phyloP scores from a whole-genome alignment of 1,140 invertebrate genomes.

The Polyergus mexicanus region DNA sequence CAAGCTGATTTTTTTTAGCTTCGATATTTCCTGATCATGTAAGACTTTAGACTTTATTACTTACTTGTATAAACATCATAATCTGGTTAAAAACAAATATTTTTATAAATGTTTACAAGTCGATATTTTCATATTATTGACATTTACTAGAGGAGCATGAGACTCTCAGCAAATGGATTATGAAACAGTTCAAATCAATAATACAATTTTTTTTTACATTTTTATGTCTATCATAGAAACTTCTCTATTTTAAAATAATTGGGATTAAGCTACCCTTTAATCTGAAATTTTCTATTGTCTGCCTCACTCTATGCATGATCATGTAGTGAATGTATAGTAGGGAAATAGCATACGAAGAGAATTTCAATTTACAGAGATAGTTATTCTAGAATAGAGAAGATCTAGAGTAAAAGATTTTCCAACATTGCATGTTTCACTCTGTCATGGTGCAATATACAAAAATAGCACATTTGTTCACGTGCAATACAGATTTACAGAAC shows the following conservation, averaged over 20 bases:
- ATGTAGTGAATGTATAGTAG: no score
- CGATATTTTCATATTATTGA: conserved; percentile 33
- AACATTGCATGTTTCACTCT: conserved; percentile 34
- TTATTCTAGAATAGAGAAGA: no score
- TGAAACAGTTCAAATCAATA: conserved; percentile 16
- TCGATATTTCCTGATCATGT: conserved; percentile 22
- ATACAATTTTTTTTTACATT: neutral
- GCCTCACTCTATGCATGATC: no score
- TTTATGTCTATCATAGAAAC: no score
- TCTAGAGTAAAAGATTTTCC: conserved; percentile 62
- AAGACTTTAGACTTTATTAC: conserved; percentile 4
- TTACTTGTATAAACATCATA: conserved; percentile 39
- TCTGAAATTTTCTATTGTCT: no score
- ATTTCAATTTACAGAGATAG: no score
- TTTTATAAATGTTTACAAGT: conserved; percentile 51
- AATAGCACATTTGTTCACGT: conserved; percentile 78
- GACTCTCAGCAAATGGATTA: neutral
- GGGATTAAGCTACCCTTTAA: no score
- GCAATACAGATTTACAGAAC: conserved; percentile 76
- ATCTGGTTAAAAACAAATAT: conserved; percentile 62
- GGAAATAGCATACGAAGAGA: no score
- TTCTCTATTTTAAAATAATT: no score
- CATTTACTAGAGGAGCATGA: neutral
- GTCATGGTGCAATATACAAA: conserved; percentile 82
- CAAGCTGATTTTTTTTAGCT: conserved; percentile 19